Base-by-base conservation (phyloP, 2,888 invertebrate genomes). In the Amphipyra tragopoginis region DNA sequence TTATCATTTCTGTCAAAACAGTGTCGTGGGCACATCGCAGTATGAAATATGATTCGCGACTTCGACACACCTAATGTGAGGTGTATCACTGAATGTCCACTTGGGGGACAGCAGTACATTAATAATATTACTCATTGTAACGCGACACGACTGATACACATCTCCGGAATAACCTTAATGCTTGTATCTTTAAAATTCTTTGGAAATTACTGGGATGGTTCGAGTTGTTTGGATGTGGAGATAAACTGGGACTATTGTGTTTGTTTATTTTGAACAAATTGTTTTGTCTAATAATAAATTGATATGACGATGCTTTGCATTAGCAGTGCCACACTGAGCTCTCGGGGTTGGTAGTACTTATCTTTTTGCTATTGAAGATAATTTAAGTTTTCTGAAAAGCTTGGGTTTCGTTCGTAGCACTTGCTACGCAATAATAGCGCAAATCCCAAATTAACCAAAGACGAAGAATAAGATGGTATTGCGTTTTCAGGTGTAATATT, bases 121-220 rank as follows among this genome's bases (percentile, higher is more conserved):
- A 93, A 94, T 94, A 93, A 92, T 92, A 90, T 92, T 90, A 75
- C 72, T 72, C 74, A 91, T 89, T 91, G 90, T 90, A 88, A 86
- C 80, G 82, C 82, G 87, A 85, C 80, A 78, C 79, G 77, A 47
- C 73, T 60, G 90, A 89, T 89, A 86, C 80, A 80, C 81, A 90
- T 90, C 89, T 81, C 61, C 50, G 61, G 65, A 70, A 66, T 72
- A 76, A 68, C 76, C 72, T 72, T 73, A 70, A 75, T 67, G 76
- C 61, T 74, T 76, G 74, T 77, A 50, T 76, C 58, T 76, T 80
- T 75, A 77, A 76, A 72, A 74, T 74, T 70, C 68, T 74, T 75
- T 55, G 53, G 60, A 64, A 64, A 80, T 82, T 58, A 53, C 67
- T 79, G 29, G 50, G 13, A 49, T 63, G 39, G 38, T 67, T 54